Conservation (phyloP, 2,797 vertebrate species). For the Zenarchopterus dispar region DNA sequence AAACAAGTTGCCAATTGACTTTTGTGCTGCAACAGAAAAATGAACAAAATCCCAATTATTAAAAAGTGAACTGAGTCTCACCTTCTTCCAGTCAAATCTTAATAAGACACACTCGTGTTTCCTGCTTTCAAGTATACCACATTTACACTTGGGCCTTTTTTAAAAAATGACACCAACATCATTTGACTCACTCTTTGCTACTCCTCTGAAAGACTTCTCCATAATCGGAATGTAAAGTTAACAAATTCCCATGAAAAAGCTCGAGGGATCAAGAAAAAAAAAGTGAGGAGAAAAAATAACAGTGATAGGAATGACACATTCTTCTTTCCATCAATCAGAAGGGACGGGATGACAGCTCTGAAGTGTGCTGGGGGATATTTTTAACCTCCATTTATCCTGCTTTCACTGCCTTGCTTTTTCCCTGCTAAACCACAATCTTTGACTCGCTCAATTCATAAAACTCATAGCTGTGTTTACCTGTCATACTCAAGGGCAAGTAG, state of each 20-base stretch:
- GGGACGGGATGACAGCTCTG: constrained; percentile 33
- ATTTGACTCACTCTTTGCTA: too few species aligned
- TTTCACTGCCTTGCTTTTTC: constrained; percentile 47
- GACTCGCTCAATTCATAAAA: constrained; percentile 45
- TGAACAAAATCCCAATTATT: too few species aligned
- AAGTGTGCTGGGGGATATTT: constrained; percentile 60
- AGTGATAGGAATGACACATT: constrained; percentile 53
- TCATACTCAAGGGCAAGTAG: constrained; percentile 27
- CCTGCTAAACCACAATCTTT: constrained; percentile 33
- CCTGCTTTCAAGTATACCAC: too few species aligned
- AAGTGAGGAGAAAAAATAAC: neutral
- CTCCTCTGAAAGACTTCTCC: constrained; percentile 64
- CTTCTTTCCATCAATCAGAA: constrained; percentile 63
- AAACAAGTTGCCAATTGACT: too few species aligned
- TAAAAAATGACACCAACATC: too few species aligned
- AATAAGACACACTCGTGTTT: too few species aligned
- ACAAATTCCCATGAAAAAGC: constrained; percentile 50
- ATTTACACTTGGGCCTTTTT: too few species aligned
- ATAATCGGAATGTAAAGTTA: constrained; percentile 74
- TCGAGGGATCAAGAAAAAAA: constrained; percentile 36
- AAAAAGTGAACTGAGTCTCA: constrained; percentile 23
- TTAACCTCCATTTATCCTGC: constrained; percentile 62
- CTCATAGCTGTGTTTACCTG: constrained; percentile 29
- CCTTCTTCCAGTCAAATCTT: neutral
- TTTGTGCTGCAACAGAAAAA: too few species aligned